Evolutionary conservation across 2,888 invertebrate species (phyloP).

Genomic region (Adineta ricciae): DNA sequence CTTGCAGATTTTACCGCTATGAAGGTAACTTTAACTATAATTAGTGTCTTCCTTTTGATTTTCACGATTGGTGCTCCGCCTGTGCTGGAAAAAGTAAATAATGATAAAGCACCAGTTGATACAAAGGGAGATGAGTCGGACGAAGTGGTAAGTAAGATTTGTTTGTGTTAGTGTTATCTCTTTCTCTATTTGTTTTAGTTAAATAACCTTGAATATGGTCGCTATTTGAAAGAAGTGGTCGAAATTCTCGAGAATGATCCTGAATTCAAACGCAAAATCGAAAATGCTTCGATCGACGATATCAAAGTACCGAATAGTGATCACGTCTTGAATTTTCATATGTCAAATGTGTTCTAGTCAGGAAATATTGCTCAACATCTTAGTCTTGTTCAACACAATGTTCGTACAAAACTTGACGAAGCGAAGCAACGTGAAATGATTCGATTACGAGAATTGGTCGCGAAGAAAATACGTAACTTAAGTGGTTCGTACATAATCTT

Average conservation of each 20-base stretch:
- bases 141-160: neutral
- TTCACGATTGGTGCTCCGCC: neutral
- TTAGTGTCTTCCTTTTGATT: neutral
- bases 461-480: neutral
- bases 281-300: constrained; percentile 31
- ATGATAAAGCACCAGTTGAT: neutral
- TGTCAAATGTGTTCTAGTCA: constrained; percentile 51
- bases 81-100: neutral
- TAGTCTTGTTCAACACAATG: constrained; percentile 75
- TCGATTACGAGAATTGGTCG: constrained; percentile 54
- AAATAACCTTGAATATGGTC: constrained; percentile 58
- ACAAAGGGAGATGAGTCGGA: neutral
- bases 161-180: neutral
- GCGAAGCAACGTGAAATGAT: constrained; percentile 77
- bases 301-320: neutral
- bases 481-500: neutral
- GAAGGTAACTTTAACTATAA: neutral
- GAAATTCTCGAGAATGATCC: constrained; percentile 73
- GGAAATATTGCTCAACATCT: constrained; percentile 82
- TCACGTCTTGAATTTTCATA: neutral
- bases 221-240: constrained; percentile 79
- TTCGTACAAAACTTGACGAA: constrained; percentile 78
- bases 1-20: neutral
- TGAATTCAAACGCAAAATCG: constrained; percentile 41
- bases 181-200: neutral